Evolutionary conservation across 2,113 vertebrate species (phyloP), one percentile per base, ranked within the genome.

Genomic region (Cephalophus harveyi): DNA sequence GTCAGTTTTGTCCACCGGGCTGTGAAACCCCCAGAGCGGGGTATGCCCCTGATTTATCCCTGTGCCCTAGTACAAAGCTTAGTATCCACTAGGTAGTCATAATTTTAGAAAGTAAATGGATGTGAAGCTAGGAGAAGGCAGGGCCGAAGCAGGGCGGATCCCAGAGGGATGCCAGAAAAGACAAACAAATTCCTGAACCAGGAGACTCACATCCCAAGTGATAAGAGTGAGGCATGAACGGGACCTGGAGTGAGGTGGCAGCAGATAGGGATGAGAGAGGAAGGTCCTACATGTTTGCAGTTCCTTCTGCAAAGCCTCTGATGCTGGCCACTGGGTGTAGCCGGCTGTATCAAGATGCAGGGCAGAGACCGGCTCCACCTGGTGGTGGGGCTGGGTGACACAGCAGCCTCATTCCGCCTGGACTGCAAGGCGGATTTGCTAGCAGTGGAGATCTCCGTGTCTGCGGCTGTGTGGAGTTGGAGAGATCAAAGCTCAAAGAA

Each of bases 321-420:
- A 11, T 2, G 1, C 71, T 40, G 15, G 40, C 16, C 52, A 10
- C 84, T 3, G 36, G 82, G 33, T 36, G 15, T 7, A 25, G 33
- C 11, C 6, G 40, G 27, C 27, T 43, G 0, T 2, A 6, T 33
- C 21, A 12, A 76, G 52, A 36, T 50, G 16, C 92, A 40, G 89
- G 92, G 93, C 86, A 79, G 93, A 93, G 82, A 91, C 16, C 0
- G 1, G 36, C 88, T 59, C 96, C 97, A 91, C 94, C 96, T 98
- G 67, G 91, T 97, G 96, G 74, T 87, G 93, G 95, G 95, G 97
- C 27, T 93, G 86, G 48, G 95, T 89, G 97, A 46, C 46, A 82
- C 86, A 94, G n/a, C 23, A 30, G 74, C 25, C n/a, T 30, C 48
- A 8, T 71, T 78, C 40, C 33, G 13, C 25, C 28, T n/a, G 28